These are phyloP conservation scores for Andricus curvator DNA, from an alignment of 2,888 invertebrate genomes.

Conservation along the genomic window DNA sequence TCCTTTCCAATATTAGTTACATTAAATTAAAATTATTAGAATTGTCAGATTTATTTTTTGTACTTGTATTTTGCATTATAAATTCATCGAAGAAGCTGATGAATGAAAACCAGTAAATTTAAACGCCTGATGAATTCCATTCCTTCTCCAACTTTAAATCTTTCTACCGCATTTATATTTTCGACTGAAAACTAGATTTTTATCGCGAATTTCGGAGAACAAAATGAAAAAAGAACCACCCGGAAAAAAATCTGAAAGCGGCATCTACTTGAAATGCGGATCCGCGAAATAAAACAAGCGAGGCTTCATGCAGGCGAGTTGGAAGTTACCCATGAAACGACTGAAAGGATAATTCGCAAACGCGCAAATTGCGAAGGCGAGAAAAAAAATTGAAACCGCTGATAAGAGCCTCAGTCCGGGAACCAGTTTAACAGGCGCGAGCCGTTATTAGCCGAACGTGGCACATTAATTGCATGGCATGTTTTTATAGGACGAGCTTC, in stretches of 20 bases:
- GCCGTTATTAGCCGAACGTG: conserved; percentile 36
- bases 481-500: conserved; percentile 31
- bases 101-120: too few relatives aligned
- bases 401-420: neutral
- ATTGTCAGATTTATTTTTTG: too few relatives aligned
- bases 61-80: too few relatives aligned
- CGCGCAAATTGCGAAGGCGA: conserved; percentile 17
- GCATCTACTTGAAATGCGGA: conserved; percentile 17
- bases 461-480: conserved; percentile 32
- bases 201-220: neutral
- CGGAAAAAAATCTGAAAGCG: neutral
- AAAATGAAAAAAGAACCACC: neutral
- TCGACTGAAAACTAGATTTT: neutral
- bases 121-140: too few relatives aligned
- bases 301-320: neutral
- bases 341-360: conserved; percentile 33
- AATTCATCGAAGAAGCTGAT: too few relatives aligned
- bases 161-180: neutral
- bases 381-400: conserved; percentile 15
- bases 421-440: conserved; percentile 33
- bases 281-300: conserved; percentile 15
- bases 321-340: neutral
- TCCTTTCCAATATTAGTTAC: too few relatives aligned
- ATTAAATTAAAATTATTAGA: too few relatives aligned
- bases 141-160: neutral